Conservation (phyloP, 2,113 vertebrate genomes). For the Chiloscyllium plagiosum region DNA sequence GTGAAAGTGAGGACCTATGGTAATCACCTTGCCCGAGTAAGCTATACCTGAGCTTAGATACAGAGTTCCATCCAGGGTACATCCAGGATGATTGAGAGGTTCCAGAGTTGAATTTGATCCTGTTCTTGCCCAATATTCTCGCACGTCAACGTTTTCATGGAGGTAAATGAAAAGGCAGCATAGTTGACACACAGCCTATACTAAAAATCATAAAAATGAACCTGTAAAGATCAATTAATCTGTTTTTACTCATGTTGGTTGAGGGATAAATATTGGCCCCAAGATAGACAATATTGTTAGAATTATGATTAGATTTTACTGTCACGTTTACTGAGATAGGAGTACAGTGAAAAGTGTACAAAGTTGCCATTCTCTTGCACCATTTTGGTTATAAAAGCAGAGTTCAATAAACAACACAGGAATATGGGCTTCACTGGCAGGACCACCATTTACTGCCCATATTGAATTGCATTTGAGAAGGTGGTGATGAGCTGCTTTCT, state of each 20-base stretch:
- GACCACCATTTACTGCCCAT: no score
- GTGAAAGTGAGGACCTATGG: background rate
- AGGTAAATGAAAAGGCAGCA: background rate
- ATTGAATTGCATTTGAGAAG: no score
- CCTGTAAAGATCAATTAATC: background rate
- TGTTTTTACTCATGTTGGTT: background rate
- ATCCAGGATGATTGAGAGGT: background rate
- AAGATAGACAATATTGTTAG: background rate
- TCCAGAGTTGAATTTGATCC: background rate
- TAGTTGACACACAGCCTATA: background rate
- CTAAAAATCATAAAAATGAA: background rate
- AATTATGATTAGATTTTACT: no score
- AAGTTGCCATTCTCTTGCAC: no score
- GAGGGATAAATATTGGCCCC: background rate
- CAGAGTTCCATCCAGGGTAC: background rate
- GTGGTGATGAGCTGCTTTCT: no score
- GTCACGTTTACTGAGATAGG: no score
- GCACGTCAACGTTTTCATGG: background rate
- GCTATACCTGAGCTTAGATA: no score
- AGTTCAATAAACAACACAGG: no score
- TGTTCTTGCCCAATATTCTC: background rate
- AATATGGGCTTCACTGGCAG: no score
- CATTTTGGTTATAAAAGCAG: no score
- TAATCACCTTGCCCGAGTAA: background rate
- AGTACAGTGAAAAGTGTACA: no score